These are phyloP conservation scores for Chrysogorgia sp. DNA, from an alignment of 92 coral and sea anemone species.

Conservation along the genomic window DNA sequence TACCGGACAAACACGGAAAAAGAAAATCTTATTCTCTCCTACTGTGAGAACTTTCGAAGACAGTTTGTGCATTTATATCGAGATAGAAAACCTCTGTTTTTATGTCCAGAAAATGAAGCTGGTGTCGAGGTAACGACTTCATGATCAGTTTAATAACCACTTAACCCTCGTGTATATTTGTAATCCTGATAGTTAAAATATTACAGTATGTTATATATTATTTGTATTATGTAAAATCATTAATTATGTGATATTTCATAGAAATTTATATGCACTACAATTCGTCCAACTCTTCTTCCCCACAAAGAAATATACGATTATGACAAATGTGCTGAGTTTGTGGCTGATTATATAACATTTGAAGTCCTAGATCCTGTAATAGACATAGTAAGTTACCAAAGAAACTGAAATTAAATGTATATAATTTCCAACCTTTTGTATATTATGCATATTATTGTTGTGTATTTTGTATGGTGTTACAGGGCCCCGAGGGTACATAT, in stretches of 20 bases:
- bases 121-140: conserved; percentile 72
- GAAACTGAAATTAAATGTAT: neutral
- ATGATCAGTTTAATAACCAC: too few species aligned
- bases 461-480: too few species aligned
- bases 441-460: too few species aligned
- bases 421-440: neutral
- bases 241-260: neutral
- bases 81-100: conserved; percentile 86
- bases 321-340: conserved; percentile 99
- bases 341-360: conserved; percentile 93
- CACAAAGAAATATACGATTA: conserved; percentile 90
- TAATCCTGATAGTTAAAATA: too few species aligned
- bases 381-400: conserved; percentile 74
- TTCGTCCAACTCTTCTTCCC: conserved; percentile 84
- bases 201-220: too few species aligned
- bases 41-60: conserved; percentile 95
- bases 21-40: conserved; percentile 86
- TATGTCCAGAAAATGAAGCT: conserved; percentile 85
- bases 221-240: neutral
- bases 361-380: conserved; percentile 88
- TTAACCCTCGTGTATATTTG: too few species aligned
- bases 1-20: conserved; percentile 81
- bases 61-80: conserved; percentile 99
- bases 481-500: too few species aligned
- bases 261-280: conserved; percentile 95